Percentiles rank a stretch among this genome's conserved stretches.
phyloP scores from a whole-genome alignment of 2,113 vertebrate species.

The Cryptomyrus ogoouensis region DNA sequence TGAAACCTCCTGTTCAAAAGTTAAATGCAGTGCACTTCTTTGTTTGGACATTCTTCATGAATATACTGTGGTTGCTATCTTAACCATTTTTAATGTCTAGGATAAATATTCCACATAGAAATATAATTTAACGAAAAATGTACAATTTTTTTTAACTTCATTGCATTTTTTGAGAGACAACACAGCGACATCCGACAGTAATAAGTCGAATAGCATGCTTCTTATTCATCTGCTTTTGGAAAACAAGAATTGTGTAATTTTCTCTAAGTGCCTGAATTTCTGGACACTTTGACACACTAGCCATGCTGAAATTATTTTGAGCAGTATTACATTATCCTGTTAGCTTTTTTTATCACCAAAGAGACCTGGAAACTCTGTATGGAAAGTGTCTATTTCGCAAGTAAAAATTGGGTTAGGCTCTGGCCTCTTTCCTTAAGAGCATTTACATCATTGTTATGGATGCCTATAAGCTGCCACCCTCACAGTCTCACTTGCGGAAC shows the following conservation, averaged over 20 bases:
- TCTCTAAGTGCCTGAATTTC: not conserved
- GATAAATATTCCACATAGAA: not conserved
- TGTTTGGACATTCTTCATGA: not conserved
- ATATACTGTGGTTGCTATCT: not conserved
- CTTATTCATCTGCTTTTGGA: not conserved
- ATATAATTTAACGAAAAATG: not conserved
- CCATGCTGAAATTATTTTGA: not conserved
- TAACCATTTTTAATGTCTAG: not conserved
- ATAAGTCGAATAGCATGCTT: not conserved
- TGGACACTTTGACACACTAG: not conserved
- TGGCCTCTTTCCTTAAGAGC: not conserved
- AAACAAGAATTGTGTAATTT: not conserved
- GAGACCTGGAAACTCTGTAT: not conserved
- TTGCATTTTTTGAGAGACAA: not conserved
- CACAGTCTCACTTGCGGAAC: not conserved
- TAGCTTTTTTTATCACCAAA: slow-evolving; percentile 7
- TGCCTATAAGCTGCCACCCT: not conserved
- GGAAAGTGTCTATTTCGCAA: slow-evolving; percentile 10
- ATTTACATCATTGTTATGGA: not conserved
- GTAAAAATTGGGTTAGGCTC: not conserved
- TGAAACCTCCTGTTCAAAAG: not conserved
- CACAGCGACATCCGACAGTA: not conserved
- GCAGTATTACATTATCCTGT: slow-evolving; percentile 1
- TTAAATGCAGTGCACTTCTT: not conserved
- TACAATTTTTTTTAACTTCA: not conserved